A percentile compares a stretch with the other conserved stretches of the same genome.
These are phyloP conservation scores for Cecidostiba fungosa DNA, from an alignment of 2,888 invertebrate genomes.

Conservation along the genomic window DNA sequence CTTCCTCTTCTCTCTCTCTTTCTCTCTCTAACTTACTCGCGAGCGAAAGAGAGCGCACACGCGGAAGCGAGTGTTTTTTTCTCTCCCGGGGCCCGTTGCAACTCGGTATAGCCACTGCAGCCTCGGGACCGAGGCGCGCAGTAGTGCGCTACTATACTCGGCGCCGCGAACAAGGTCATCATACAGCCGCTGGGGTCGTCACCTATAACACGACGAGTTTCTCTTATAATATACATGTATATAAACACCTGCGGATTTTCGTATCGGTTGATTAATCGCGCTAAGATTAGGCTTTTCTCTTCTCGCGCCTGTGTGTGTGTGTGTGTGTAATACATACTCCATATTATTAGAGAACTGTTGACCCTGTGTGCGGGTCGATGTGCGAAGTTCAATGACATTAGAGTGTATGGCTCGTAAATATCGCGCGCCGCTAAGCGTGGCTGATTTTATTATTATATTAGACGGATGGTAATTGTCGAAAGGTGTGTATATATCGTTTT, in stretches of 20 bases:
- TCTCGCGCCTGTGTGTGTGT: neutral
- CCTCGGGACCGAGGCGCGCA: slow-evolving; percentile 17
- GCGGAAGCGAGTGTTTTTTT: slow-evolving; percentile 2
- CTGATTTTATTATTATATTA: slow-evolving; percentile 11
- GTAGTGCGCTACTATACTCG: neutral
- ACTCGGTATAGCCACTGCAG: neutral
- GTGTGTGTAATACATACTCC: neutral
- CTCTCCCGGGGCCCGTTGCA: slow-evolving; percentile 8
- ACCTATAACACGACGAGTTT: neutral
- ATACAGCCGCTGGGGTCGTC: neutral
- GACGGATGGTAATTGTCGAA: neutral
- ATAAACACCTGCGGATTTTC: slow-evolving; percentile 4
- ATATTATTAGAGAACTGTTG: neutral
- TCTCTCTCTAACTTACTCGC: neutral
- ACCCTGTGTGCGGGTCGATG: neutral
- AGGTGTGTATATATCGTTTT: neutral
- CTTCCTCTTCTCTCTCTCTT: neutral
- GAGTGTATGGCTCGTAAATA: neutral
- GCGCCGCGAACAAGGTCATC: slow-evolving; percentile 42
- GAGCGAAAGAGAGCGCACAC: neutral
- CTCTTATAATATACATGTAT: neutral
- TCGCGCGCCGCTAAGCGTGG: slow-evolving; percentile 1
- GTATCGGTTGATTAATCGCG: neutral
- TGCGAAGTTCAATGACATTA: slow-evolving; percentile 33
- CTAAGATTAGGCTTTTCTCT: neutral